phyloP scores from a whole-genome alignment of 2,888 invertebrate genomes.

The Tromatobia lineatoria region DNA sequence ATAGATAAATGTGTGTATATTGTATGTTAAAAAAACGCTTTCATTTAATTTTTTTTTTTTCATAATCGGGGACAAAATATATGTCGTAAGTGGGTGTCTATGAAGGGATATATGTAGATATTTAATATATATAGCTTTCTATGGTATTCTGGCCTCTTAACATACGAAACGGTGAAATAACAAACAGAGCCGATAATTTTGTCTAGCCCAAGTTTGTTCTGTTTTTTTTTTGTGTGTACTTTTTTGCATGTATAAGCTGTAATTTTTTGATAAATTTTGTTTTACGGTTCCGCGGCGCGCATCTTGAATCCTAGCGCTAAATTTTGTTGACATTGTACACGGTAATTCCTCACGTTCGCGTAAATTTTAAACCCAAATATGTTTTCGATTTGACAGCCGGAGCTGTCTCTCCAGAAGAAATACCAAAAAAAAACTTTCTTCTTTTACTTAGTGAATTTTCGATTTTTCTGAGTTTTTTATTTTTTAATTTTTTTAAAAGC shows the following conservation, averaged over 20 bases:
- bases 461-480: background rate
- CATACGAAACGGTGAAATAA: constrained; percentile 49
- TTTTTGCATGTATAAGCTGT: background rate
- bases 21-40: constrained; percentile 58
- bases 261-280: constrained; percentile 37
- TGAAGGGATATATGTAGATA: constrained; percentile 67
- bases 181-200: background rate
- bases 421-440: constrained; percentile 52
- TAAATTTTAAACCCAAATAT: constrained; percentile 66
- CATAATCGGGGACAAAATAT: constrained; percentile 50
- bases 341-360: constrained; percentile 84
- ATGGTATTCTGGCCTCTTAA: constrained; percentile 72
- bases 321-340: constrained; percentile 66
- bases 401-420: constrained; percentile 81
- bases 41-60: constrained; percentile 51
- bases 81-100: constrained; percentile 36
- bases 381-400: constrained; percentile 75
- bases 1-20: constrained; percentile 64
- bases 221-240: background rate
- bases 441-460: constrained; percentile 9
- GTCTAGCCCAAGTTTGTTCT: too few relatives aligned
- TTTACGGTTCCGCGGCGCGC: constrained; percentile 63
- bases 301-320: constrained; percentile 35
- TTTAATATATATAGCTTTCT: constrained; percentile 71
- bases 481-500: background rate